Percentiles rank a stretch among this genome's conserved stretches.
These are phyloP conservation scores for Litoditis marina DNA, from an alignment of 2,888 invertebrate species.

Conservation along the genomic window DNA sequence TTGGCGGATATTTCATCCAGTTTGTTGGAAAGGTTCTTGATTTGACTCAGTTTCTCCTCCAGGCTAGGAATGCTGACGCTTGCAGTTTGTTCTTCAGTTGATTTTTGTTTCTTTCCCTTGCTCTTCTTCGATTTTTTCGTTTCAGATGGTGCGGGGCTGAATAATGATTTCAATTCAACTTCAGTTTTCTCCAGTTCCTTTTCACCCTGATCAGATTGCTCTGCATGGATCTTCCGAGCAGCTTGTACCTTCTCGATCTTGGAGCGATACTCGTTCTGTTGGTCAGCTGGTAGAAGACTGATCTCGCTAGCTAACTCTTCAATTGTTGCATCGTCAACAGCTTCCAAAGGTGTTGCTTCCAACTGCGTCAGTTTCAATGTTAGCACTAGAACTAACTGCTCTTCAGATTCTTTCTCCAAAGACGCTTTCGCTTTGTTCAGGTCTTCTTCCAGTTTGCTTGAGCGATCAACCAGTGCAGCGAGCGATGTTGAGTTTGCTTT, in stretches of 20 bases:
- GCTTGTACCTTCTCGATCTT: constrained; percentile 28
- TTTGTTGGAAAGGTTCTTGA: constrained; percentile 6
- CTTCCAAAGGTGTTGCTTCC: constrained; percentile 22
- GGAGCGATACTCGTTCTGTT: constrained; percentile 24
- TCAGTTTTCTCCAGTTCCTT: too few relatives aligned
- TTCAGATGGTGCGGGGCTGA: constrained; percentile 4
- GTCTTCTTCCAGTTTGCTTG: constrained; percentile 24
- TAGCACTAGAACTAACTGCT: constrained; percentile 25
- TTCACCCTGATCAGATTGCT: background rate
- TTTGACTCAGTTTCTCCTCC: constrained; percentile 8
- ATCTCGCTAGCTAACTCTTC: constrained; percentile 21
- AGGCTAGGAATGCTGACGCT: constrained; percentile 1
- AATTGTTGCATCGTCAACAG: constrained; percentile 8
- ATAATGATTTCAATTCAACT: too few relatives aligned
- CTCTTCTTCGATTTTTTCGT: constrained; percentile 18
- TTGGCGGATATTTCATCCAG: constrained; percentile 1
- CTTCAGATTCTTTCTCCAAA: constrained; percentile 31
- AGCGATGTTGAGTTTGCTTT: constrained; percentile 19
- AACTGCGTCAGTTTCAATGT: constrained; percentile 30
- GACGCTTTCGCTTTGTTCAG: constrained; percentile 27
- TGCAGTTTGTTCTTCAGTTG: background rate
- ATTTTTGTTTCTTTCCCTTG: constrained; percentile 13
- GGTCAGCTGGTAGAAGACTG: constrained; percentile 27
- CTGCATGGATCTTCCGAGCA: constrained; percentile 22
- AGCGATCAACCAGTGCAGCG: constrained; percentile 24